phyloP scores from a whole-genome alignment of 2,113 vertebrate genomes.

The Megalops atlanticus region DNA sequence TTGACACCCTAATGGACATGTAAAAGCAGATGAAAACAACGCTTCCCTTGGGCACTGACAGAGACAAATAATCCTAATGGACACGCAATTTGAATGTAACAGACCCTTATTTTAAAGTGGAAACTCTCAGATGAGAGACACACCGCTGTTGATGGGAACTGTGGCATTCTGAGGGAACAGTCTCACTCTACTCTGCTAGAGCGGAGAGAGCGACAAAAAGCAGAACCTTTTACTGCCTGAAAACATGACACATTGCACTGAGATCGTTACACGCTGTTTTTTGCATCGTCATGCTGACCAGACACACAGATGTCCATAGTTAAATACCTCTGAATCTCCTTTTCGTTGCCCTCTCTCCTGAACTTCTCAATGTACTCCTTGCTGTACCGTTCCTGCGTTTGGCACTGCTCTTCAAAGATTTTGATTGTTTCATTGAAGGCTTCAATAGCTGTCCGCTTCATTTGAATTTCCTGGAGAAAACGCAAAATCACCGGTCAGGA shows the following conservation, averaged over 20 bases:
- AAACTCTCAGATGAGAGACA: background rate
- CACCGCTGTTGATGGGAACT: background rate
- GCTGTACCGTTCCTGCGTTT: slow-evolving; percentile 97
- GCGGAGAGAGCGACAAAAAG: background rate
- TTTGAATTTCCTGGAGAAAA: slow-evolving; percentile 87
- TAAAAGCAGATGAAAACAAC: no score
- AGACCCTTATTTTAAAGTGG: background rate
- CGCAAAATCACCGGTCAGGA: background rate
- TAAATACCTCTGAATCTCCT: slow-evolving; percentile 98
- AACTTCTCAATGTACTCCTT: slow-evolving; percentile 98
- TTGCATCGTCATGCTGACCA: background rate
- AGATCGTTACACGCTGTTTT: background rate
- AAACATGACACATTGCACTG: background rate
- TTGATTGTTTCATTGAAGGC: slow-evolving; percentile 99
- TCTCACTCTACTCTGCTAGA: background rate
- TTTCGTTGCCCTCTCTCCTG: slow-evolving; percentile 94
- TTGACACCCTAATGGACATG: no score
- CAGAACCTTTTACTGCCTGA: no score
- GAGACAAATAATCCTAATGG: no score
- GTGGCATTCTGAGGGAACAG: background rate
- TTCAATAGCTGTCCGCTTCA: slow-evolving; percentile 98
- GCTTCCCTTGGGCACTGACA: background rate
- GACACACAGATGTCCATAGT: no score
- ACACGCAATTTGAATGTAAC: no score
- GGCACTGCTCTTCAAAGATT: slow-evolving; percentile 98